Evolutionary conservation across 2,797 vertebrate genomes (phyloP).

Genomic region (Eupleurogrammus muticus): DNA sequence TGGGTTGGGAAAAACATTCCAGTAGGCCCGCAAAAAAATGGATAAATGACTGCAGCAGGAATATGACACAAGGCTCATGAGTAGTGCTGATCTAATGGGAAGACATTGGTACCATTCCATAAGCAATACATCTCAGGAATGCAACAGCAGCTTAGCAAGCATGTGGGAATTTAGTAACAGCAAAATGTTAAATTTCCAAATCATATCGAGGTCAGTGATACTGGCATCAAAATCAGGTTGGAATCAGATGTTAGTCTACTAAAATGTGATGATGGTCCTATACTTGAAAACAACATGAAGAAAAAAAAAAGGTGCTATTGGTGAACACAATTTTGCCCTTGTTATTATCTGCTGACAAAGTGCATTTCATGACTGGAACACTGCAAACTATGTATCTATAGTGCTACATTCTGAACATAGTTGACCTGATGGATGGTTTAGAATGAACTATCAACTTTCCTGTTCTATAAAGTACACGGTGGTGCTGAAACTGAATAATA

Average conservation of each 20-base stretch:
- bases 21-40: slow-evolving; percentile 9
- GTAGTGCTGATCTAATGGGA: slow-evolving; percentile 35
- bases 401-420: slow-evolving; percentile 17
- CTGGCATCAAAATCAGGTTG: background rate
- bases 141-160: background rate
- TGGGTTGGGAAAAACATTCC: slow-evolving; percentile 21
- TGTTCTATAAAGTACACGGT: slow-evolving; percentile 30
- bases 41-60: slow-evolving; percentile 29
- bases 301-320: background rate
- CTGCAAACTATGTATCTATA: slow-evolving; percentile 9
- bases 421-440: slow-evolving; percentile 29
- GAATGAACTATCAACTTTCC: slow-evolving; percentile 38
- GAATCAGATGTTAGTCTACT: background rate
- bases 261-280: background rate
- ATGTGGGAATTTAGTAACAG: background rate
- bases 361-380: background rate
- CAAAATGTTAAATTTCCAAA: slow-evolving; percentile 5
- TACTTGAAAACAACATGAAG: background rate
- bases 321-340: slow-evolving; percentile 4
- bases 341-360: background rate
- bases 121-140: slow-evolving; percentile 2
- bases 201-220: background rate
- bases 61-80: slow-evolving; percentile 25
- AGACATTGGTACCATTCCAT: slow-evolving; percentile 10
- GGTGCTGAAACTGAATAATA: slow-evolving; percentile 46